Evolutionary conservation across 2,113 vertebrate genomes (phyloP).

Genomic region (Nothobranchius furzeri): DNA sequence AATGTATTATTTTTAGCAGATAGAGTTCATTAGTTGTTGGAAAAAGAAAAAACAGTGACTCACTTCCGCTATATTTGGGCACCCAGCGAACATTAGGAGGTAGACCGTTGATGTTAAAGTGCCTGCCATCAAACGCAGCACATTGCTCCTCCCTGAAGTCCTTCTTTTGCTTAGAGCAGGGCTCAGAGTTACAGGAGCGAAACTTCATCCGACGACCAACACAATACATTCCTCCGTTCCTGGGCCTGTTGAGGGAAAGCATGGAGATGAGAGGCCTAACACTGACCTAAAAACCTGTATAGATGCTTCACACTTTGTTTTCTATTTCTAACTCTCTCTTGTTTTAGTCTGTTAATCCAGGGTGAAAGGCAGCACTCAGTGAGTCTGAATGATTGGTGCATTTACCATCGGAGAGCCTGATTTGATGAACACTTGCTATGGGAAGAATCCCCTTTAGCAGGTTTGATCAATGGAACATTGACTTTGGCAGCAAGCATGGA

Average conservation of each 20-base stretch:
- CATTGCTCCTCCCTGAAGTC: conserved; percentile 98
- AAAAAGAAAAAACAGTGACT: conserved; percentile 57
- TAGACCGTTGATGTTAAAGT: conserved; percentile 98
- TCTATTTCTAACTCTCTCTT: conserved; percentile 4
- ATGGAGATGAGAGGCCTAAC: neutral
- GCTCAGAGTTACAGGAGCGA: conserved; percentile 96
- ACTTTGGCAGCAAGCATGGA: conserved; percentile 51
- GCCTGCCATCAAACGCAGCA: conserved; percentile 89
- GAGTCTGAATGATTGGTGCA: conserved; percentile 10
- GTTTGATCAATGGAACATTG: conserved; percentile 67
- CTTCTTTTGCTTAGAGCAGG: conserved; percentile 89
- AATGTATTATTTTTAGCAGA: neutral
- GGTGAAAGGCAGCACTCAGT: conserved; percentile 27
- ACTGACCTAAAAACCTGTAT: neutral
- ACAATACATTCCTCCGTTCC: conserved; percentile 93
- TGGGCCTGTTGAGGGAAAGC: conserved; percentile 80
- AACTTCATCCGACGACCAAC: conserved; percentile 97
- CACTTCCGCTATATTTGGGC: conserved; percentile 98
- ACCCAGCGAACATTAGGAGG: conserved; percentile 96
- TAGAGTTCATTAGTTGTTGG: no score
- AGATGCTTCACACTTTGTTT: conserved; percentile 1
- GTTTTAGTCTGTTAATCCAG: conserved; percentile 3
- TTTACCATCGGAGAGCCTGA: conserved; percentile 19
- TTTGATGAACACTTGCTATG: conserved; percentile 51
- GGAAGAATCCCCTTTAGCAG: conserved; percentile 57